Conservation (phyloP, 2,797 vertebrate genomes). For the Adelosebastes latens region DNA sequence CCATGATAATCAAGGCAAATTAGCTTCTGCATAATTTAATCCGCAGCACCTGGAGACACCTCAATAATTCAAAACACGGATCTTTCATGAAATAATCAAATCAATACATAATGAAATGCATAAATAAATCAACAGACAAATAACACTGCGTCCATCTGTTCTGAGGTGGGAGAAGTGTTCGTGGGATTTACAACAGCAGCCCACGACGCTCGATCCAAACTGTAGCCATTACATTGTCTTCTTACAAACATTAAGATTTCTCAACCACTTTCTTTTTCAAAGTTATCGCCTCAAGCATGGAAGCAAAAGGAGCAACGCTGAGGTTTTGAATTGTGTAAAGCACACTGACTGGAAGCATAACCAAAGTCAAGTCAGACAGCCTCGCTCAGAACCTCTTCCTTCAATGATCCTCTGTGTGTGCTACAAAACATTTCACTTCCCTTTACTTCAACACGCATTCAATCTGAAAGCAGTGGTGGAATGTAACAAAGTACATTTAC, state of each 20-base stretch:
- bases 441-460: neutral
- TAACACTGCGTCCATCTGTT: conserved; percentile 85
- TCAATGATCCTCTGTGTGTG: neutral
- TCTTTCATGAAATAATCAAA: conserved; percentile 97
- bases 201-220: conserved; percentile 1
- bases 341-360: neutral
- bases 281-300: neutral
- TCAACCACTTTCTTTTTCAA: neutral
- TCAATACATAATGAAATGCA: conserved; percentile 96
- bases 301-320: neutral
- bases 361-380: neutral
- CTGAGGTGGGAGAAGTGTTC: conserved; percentile 37
- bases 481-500: too few relatives aligned
- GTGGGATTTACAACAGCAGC: conserved; percentile 44
- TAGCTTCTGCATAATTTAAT: conserved; percentile 96
- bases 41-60: conserved; percentile 88
- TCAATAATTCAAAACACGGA: conserved; percentile 96
- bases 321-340: neutral
- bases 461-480: neutral
- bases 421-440: conserved; percentile 1
- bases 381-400: neutral
- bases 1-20: conserved; percentile 93
- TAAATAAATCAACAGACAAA: conserved; percentile 95
- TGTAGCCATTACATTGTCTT: neutral
- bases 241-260: neutral